phyloP scores from a whole-genome alignment of 2,888 invertebrate genomes.

The Operophtera brumata region DNA sequence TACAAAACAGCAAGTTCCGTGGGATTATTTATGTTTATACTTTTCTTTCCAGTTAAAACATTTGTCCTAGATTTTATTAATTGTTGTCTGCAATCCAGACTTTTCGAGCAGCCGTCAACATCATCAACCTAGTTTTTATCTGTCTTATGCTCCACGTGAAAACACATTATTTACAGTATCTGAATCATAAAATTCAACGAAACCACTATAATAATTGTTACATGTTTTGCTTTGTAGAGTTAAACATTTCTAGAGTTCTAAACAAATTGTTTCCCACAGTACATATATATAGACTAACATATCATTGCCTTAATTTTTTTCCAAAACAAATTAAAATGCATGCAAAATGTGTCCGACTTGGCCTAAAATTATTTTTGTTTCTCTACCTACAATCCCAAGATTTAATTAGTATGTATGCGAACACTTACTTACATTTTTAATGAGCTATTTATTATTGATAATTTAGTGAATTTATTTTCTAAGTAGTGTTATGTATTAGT shows the following conservation, averaged over 20 bases:
- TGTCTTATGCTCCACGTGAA: slow-evolving; percentile 32
- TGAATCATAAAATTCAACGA: slow-evolving; percentile 37
- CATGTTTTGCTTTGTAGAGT: slow-evolving; percentile 5
- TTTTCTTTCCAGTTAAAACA: slow-evolving; percentile 13
- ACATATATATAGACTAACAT: no score
- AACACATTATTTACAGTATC: slow-evolving; percentile 39
- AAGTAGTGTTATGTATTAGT: no score
- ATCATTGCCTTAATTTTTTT: no score
- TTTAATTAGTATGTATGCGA: no score
- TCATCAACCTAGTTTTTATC: slow-evolving; percentile 38
- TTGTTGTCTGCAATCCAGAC: slow-evolving; percentile 36
- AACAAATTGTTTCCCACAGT: no score
- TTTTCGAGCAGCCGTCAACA: slow-evolving; percentile 33
- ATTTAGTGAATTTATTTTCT: no score
- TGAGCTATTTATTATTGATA: no score
- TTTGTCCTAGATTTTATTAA: slow-evolving; percentile 30
- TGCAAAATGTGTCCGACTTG: no score
- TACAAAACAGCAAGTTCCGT: neutral
- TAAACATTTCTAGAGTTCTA: neutral
- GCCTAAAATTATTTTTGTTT: no score
- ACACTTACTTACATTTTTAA: no score
- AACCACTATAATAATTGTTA: slow-evolving; percentile 20
- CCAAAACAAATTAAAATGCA: no score
- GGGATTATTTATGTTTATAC: neutral
- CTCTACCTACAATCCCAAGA: no score